Evolutionary conservation across 2,888 invertebrate genomes (phyloP), one percentile per base, ranked within the genome.

Genomic region (Graphium colonna): DNA sequence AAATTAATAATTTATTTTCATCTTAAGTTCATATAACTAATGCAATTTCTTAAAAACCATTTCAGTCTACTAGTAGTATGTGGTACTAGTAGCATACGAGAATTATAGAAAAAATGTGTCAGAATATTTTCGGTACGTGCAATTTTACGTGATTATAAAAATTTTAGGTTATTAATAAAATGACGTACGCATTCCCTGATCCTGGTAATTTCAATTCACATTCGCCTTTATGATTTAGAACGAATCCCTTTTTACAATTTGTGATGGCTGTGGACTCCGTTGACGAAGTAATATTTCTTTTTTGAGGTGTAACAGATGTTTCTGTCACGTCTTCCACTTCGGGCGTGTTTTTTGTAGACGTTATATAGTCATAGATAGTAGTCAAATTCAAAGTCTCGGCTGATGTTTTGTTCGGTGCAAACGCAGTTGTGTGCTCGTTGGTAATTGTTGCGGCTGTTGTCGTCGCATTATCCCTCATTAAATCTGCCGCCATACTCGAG

Each of bases 141-240:
- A 7, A 28, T 8, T 28, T 28, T 28, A 28, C 28, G 4, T 28
- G 8, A 33, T 28, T 13, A 43, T 1, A n/a, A 13, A 12, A 26
- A n/a, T 41, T 45, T 5, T 10, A 33, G 5, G 18, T 12, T 49
- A 16, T 13, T 12, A 44, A 54, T 46, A 21, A 49, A 17, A 33
- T 8, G 10, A 82, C 87, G 83, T 75, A 88, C 87, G 81, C 80
- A 60, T 87, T 85, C 31, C 82, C 78, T 42, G 81, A 74, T 52
- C 72, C 74, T 61, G 83, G 83, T 39, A 81, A 60, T 67, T 79
- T 80, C 26, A 79, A 65, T 64, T 85, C 84, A 62, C 89, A 88
- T 52, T 79, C 77, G 50, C 85, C 87, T 65, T 81, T 80, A 52
- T 68, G 71, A 64, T 84, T 86, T 52, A 76, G 60, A 52, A 74